phyloP scores from a whole-genome alignment of 1,140 invertebrate species.

The Sitodiplosis mosellana region DNA sequence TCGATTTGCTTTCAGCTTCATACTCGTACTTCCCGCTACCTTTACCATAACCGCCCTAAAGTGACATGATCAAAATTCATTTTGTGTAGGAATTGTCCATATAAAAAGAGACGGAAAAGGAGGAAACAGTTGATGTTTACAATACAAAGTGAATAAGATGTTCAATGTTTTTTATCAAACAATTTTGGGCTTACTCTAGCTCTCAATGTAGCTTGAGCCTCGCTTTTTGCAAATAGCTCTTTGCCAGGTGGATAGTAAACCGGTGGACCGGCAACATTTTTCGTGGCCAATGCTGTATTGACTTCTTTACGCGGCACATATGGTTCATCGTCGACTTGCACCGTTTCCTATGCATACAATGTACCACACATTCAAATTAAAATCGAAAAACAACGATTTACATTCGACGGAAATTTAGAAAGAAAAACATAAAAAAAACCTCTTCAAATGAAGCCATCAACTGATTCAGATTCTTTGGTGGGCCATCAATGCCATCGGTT shows the following conservation, averaged over 20 bases:
- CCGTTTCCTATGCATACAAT: slow-evolving; percentile 8
- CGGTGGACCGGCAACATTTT: slow-evolving; percentile 57
- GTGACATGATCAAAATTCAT: too few species aligned
- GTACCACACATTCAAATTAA: too few species aligned
- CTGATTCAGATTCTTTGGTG: slow-evolving; percentile 61
- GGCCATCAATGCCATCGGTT: slow-evolving; percentile 27
- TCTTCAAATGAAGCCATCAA: slow-evolving; percentile 59
- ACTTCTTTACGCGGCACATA: slow-evolving; percentile 24
- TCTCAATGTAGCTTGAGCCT: slow-evolving; percentile 30
- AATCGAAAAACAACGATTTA: too few species aligned
- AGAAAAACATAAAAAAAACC: slow-evolving; percentile 27
- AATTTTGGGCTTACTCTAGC: slow-evolving; percentile 37
- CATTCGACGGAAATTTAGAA: too few species aligned
- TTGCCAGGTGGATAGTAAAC: slow-evolving; percentile 78
- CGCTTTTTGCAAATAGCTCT: slow-evolving; percentile 53
- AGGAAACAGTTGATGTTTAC: too few species aligned
- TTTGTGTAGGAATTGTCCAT: too few species aligned
- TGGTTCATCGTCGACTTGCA: slow-evolving; percentile 24
- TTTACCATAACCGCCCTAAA: slow-evolving; percentile 47
- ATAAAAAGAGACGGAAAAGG: too few species aligned
- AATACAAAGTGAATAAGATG: too few species aligned
- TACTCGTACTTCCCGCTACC: slow-evolving; percentile 57
- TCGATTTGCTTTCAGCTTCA: slow-evolving; percentile 49
- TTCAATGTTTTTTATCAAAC: too few species aligned
- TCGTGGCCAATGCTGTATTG: slow-evolving; percentile 26